These are phyloP conservation scores for Rhea pennata DNA, from an alignment of 2,113 vertebrate genomes.

Conservation along the genomic window DNA sequence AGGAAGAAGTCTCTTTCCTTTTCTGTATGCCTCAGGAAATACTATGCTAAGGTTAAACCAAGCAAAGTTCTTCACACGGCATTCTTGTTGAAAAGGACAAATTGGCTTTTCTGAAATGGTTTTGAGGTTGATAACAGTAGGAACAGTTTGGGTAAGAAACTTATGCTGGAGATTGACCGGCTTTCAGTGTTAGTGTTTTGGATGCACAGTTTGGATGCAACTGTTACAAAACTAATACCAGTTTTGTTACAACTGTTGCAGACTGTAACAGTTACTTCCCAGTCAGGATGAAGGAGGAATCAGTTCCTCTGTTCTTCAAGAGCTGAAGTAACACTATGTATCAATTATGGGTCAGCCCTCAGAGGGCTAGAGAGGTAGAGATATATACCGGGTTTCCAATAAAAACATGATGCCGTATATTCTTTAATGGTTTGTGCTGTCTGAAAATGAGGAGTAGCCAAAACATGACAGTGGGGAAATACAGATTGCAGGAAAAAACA, in stretches of 20 bases:
- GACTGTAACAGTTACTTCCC: not conserved
- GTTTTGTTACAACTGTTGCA: not conserved
- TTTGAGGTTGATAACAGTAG: not conserved
- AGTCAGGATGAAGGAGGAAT: not conserved
- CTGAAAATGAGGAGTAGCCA: not conserved
- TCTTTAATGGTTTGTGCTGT: not conserved
- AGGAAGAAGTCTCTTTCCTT: not conserved
- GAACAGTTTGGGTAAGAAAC: too few relatives aligned
- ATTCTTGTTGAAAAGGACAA: not conserved
- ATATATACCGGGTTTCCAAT: not conserved
- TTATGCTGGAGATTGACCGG: not conserved
- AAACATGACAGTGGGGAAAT: not conserved
- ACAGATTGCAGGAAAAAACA: not conserved
- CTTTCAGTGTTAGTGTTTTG: not conserved
- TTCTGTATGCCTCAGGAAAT: not conserved
- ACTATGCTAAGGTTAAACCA: not conserved
- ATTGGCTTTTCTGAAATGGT: conserved; percentile 1
- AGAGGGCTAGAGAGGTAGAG: not conserved
- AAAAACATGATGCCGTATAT: fast-evolving
- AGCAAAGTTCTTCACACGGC: not conserved
- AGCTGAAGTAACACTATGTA: not conserved
- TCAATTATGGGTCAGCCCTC: not conserved
- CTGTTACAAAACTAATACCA: too few relatives aligned
- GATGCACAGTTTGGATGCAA: not conserved
- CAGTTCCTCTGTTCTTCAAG: not conserved